These are phyloP conservation scores for Pao palembangensis DNA, from an alignment of 2,113 vertebrate genomes.

Conservation along the genomic window DNA sequence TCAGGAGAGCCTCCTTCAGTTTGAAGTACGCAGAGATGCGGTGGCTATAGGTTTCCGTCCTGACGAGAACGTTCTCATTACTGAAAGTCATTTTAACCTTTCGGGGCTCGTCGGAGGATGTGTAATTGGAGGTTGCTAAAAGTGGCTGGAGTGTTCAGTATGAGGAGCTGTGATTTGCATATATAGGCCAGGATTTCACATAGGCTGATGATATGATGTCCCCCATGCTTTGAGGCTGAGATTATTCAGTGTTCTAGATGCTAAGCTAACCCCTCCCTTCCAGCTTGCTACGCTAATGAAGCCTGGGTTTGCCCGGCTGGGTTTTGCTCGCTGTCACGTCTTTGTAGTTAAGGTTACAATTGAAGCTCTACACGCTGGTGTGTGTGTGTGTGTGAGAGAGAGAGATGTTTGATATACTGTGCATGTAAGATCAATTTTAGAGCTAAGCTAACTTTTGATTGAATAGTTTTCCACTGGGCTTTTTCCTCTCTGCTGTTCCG, in stretches of 20 bases:
- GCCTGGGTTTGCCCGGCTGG: slow-evolving; percentile 25
- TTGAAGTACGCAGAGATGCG: slow-evolving; percentile 15
- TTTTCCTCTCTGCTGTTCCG: slow-evolving; percentile 42
- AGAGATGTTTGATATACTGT: not conserved
- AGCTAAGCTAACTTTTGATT: slow-evolving; percentile 49
- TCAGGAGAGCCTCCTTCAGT: slow-evolving; percentile 31
- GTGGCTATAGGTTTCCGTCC: slow-evolving; percentile 35
- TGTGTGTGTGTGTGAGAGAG: not conserved
- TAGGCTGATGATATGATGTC: slow-evolving; percentile 41
- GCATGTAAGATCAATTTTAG: slow-evolving; percentile 35
- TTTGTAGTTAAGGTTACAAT: slow-evolving; percentile 31
- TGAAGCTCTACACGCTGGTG: slow-evolving; percentile 10
- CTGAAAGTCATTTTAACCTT: slow-evolving; percentile 46
- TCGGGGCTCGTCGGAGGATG: slow-evolving; percentile 34
- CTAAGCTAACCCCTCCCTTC: slow-evolving; percentile 13
- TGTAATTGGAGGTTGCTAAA: slow-evolving; percentile 51
- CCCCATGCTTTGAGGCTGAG: slow-evolving; percentile 35
- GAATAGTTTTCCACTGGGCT: slow-evolving; percentile 43
- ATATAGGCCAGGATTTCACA: slow-evolving; percentile 42
- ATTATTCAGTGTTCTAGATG: slow-evolving; percentile 19
- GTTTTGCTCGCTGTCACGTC: slow-evolving; percentile 20
- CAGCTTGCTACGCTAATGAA: slow-evolving; percentile 28
- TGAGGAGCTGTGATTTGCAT: slow-evolving; percentile 39
- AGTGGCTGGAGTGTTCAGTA: slow-evolving; percentile 19
- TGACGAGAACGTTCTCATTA: slow-evolving; percentile 34